These are phyloP conservation scores for Motacilla alba DNA, from an alignment of 2,113 vertebrate genomes.

Conservation along the genomic window DNA sequence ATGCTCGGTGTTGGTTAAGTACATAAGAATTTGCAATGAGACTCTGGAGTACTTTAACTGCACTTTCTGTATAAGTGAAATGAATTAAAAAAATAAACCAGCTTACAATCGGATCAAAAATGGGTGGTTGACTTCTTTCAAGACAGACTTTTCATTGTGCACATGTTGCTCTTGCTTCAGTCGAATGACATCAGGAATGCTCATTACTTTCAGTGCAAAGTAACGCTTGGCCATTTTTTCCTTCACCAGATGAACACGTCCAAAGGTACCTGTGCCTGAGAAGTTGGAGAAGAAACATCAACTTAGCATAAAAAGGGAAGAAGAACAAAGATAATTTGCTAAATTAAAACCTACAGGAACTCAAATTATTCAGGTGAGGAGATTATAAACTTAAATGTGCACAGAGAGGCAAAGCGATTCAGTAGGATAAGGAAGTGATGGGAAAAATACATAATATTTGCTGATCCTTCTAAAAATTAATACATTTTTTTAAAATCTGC, in stretches of 20 bases:
- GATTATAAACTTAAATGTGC: background rate
- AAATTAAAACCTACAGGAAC: background rate
- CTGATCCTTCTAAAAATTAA: background rate
- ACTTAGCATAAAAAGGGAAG: background rate
- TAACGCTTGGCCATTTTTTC: slow-evolving; percentile 81
- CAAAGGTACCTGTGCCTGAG: slow-evolving; percentile 92
- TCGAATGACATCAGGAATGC: slow-evolving; percentile 91
- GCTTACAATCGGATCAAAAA: slow-evolving; percentile 95
- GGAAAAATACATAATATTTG: background rate
- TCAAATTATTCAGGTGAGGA: background rate
- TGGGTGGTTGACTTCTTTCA: slow-evolving; percentile 89
- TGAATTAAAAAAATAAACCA: background rate
- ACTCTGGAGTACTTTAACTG: background rate
- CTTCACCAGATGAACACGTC: slow-evolving; percentile 90
- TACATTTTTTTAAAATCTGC: background rate
- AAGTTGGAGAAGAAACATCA: background rate
- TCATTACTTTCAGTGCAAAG: slow-evolving; percentile 94
- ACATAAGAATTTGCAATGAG: background rate
- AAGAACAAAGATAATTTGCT: background rate
- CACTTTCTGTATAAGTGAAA: background rate
- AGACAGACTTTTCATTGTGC: slow-evolving; percentile 93
- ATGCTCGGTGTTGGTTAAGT: background rate
- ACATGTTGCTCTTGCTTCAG: slow-evolving; percentile 96
- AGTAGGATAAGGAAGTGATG: background rate
- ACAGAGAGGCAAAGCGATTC: background rate